Conservation (phyloP, 2,113 vertebrate genomes). For the Spilogale gracilis region DNA sequence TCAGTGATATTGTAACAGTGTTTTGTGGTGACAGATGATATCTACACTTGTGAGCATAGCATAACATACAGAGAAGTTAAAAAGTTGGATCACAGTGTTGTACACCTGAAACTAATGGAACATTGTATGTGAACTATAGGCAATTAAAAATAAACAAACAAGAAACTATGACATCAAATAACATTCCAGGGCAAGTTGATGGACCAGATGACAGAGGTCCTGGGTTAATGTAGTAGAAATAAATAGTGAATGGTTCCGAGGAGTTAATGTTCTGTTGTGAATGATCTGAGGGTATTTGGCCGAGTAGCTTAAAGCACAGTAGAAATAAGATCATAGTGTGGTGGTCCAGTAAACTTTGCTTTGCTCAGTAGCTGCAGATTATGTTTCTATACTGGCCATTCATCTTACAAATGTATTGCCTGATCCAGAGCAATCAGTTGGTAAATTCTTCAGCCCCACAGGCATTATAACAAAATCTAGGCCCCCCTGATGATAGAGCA, state of each 20-base stretch:
- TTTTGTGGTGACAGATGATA: background rate
- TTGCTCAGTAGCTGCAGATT: background rate
- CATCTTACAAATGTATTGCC: slow-evolving; percentile 2
- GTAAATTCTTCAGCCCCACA: background rate
- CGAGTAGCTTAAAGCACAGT: background rate
- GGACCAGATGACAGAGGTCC: background rate
- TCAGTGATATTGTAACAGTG: background rate
- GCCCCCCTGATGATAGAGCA: background rate
- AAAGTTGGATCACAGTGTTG: background rate
- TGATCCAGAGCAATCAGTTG: background rate
- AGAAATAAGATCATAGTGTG: background rate
- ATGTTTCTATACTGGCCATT: background rate
- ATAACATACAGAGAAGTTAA: background rate
- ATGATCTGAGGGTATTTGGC: background rate
- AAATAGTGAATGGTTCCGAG: background rate
- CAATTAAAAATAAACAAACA: background rate
- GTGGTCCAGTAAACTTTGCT: slow-evolving; percentile 9
- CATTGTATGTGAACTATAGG: background rate
- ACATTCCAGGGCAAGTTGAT: background rate
- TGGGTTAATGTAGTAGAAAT: background rate
- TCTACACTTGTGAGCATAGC: background rate
- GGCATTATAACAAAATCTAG: background rate
- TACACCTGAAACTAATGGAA: background rate
- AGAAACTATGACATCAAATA: background rate
- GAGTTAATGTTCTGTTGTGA: background rate